These are phyloP conservation scores for Chelmon rostratus DNA, from an alignment of 2,797 vertebrate species.

Conservation along the genomic window DNA sequence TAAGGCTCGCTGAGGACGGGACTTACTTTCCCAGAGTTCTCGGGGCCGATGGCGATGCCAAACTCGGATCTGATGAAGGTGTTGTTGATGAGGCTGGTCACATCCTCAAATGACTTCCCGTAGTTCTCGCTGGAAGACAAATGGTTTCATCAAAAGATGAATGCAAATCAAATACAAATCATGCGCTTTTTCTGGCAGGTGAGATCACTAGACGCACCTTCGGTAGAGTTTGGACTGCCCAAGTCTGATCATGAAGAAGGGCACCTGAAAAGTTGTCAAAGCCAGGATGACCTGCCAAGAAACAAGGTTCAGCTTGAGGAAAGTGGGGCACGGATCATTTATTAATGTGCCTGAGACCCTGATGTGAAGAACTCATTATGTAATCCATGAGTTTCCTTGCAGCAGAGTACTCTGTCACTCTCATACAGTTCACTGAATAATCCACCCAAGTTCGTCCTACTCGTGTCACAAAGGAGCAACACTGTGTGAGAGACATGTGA, in stretches of 20 bases:
- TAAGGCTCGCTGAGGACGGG: not conserved
- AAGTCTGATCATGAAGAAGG: slow-evolving; percentile 90
- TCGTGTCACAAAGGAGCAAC: slow-evolving; percentile 18
- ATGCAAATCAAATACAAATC: slow-evolving; percentile 34
- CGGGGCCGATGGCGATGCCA: slow-evolving; percentile 93
- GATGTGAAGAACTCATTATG: slow-evolving; percentile 21
- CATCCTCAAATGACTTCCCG: slow-evolving; percentile 92
- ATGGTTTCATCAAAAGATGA: slow-evolving; percentile 16
- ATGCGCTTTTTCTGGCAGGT: not conserved
- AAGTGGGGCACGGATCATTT: slow-evolving; percentile 26
- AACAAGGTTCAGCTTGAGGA: slow-evolving; percentile 37
- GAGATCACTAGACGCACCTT: slow-evolving; percentile 82
- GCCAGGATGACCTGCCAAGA: slow-evolving; percentile 91
- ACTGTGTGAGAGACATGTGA: not conserved
- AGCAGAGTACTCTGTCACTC: not conserved
- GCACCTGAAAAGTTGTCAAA: slow-evolving; percentile 94
- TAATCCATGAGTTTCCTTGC: slow-evolving; percentile 9
- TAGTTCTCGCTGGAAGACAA: slow-evolving; percentile 91
- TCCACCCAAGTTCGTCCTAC: not conserved
- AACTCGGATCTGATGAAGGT: slow-evolving; percentile 95
- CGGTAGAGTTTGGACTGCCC: slow-evolving; percentile 95
- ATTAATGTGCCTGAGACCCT: slow-evolving; percentile 14
- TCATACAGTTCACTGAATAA: slow-evolving; percentile 8
- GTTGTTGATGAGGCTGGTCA: slow-evolving; percentile 92
- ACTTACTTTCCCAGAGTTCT: slow-evolving; percentile 93